These are phyloP conservation scores for Lepas anatifera DNA, from an alignment of 2,888 invertebrate genomes.

Conservation along the genomic window DNA sequence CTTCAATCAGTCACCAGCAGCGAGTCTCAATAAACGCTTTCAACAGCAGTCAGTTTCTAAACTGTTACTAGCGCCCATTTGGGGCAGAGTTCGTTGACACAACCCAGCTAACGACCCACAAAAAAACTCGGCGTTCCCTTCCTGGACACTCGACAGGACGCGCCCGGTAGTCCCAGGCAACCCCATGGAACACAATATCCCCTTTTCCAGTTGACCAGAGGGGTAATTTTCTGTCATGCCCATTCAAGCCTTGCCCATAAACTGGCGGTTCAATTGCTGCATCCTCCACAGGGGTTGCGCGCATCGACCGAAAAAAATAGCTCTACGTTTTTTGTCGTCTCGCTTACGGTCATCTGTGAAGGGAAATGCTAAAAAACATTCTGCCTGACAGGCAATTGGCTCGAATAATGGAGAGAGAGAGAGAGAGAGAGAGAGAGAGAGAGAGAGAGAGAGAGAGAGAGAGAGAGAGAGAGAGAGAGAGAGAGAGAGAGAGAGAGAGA, in stretches of 20 bases:
- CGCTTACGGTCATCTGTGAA: neutral
- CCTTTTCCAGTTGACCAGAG: neutral
- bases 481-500: too few species aligned
- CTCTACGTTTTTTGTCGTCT: neutral
- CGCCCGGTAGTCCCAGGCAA: too few species aligned
- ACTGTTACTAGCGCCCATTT: too few species aligned
- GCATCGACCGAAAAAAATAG: neutral
- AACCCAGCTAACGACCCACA: neutral
- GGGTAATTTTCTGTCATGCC: neutral
- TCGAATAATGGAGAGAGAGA: neutral
- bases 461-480: too few species aligned
- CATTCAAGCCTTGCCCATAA: constrained; percentile 8
- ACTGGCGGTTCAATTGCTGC: constrained; percentile 7
- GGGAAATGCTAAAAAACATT: neutral
- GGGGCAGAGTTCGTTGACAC: neutral
- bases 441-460: too few species aligned
- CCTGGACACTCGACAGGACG: too few species aligned
- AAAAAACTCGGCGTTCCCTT: neutral
- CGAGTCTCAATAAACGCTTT: too few species aligned
- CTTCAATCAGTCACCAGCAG: too few species aligned
- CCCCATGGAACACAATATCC: neutral
- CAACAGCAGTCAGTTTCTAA: too few species aligned
- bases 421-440: too few species aligned
- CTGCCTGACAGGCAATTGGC: neutral
- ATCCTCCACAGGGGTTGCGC: neutral